phyloP scores from a whole-genome alignment of 2,113 vertebrate genomes.

The Illadopsis cleaveri region DNA sequence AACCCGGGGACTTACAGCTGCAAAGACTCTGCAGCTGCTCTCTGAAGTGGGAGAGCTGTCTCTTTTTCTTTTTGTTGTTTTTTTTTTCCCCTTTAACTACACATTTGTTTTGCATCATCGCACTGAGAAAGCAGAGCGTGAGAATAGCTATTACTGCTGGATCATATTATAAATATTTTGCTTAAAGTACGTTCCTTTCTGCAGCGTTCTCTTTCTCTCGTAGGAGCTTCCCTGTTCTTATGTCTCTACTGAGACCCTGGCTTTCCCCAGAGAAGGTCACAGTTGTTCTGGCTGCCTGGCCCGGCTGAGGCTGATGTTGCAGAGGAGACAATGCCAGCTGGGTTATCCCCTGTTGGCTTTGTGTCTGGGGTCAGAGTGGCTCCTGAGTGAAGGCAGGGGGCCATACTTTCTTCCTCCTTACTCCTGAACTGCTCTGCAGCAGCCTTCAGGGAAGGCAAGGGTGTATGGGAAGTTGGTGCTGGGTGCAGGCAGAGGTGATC shows the following conservation, averaged over 20 bases:
- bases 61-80: neutral
- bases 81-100: neutral
- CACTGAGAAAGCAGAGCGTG: conserved; percentile 64
- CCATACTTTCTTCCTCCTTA: neutral
- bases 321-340: neutral
- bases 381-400: neutral
- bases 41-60: conserved; percentile 51
- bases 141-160: conserved; percentile 61
- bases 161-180: conserved; percentile 70
- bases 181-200: conserved; percentile 41
- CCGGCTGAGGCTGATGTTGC: neutral
- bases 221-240: neutral
- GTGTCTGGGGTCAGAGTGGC: neutral
- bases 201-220: neutral
- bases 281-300: neutral
- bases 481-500: neutral
- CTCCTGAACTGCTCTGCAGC: neutral
- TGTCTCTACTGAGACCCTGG: neutral
- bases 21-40: neutral
- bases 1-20: neutral
- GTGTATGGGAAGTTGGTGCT: fast-evolving
- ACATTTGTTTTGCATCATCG: conserved; percentile 69
- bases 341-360: neutral
- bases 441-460: fast-evolving
- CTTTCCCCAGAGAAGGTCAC: neutral